Base-by-base conservation (phyloP, 2,797 vertebrate genomes). In the Sebastolobus alascanus region DNA sequence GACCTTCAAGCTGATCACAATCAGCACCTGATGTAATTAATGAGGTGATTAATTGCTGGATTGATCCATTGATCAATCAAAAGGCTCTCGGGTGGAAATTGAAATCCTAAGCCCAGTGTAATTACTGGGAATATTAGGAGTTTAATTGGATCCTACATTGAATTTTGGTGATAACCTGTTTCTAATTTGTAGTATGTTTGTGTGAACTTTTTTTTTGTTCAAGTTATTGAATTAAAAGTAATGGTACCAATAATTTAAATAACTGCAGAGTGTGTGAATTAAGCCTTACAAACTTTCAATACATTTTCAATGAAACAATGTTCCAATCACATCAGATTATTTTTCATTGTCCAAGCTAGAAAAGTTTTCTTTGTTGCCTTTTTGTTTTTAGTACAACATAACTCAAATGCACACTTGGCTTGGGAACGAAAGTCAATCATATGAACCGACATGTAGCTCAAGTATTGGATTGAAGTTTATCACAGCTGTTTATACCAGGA, bases 1-100 rank as follows among this genome's bases (percentile, higher is more conserved):
- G 82, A 88, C 84, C 85, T 92, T 79, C 74, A 80, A 85, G 74
- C 80, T 77, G 78, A 87, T 85, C 72, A 73, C 84, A 90, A 69
- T 89, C 80, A 87, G 82, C 65, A 77, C 77, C 83, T 89, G 71
- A 85, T 64, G 78, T 91, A 92, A 93, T 93, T 94, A 94, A 93
- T 93, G 89, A 87, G 90, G 89, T 92, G 92, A 94, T 93, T 94
- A 94, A 95, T 93, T 94, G 85, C 89, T 72, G 75, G 50, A 96
- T 94, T 92, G 94, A 95, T 94, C 87, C 66, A 63, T 13, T 84
- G 88, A 93, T 95, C 91, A 89, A 92, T 92, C 77, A 85, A 80
- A 89, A 72, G 27, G 55, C 70, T 75, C 70, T 73, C 4, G 2
- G 50, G 29, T 64, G 46, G 43, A 84, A 88, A 87, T 52, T 78